Conservation (phyloP, 2,888 invertebrate genomes). For the Melieria crassipennis region DNA sequence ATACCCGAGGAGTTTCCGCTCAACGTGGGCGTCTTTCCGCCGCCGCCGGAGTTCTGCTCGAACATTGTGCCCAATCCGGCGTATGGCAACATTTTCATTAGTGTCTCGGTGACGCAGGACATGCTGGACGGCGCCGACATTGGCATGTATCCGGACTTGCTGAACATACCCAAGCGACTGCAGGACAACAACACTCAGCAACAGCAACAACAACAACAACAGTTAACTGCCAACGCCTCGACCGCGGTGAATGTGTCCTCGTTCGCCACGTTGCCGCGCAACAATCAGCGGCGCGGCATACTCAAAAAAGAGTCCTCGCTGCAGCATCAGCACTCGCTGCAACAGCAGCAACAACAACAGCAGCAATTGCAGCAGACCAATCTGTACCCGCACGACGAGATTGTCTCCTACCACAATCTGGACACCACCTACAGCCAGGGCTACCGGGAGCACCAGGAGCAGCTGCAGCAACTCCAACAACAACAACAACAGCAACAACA, state of each 20-base stretch:
- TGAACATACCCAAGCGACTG: conserved; percentile 75
- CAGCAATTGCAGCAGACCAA: conserved; percentile 50
- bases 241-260: conserved; percentile 61
- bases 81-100: conserved; percentile 81
- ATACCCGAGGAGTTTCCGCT: conserved; percentile 66
- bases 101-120: conserved; percentile 81
- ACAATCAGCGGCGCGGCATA: conserved; percentile 63
- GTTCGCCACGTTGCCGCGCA: conserved; percentile 68
- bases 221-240: conserved; percentile 22
- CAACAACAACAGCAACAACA: conserved; percentile 47
- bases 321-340: conserved; percentile 49
- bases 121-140: conserved; percentile 70
- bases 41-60: conserved; percentile 71
- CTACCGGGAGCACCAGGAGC: conserved; percentile 50
- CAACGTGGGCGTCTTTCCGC: conserved; percentile 67
- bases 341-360: conserved; percentile 39
- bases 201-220: conserved; percentile 12
- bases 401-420: conserved; percentile 64
- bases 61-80: conserved; percentile 64
- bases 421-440: conserved; percentile 59
- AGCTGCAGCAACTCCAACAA: conserved; percentile 43
- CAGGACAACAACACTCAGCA: conserved; percentile 43
- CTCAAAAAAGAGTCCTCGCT: conserved; percentile 62
- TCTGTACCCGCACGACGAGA: conserved; percentile 65
- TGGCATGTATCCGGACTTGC: conserved; percentile 82